Evolutionary conservation across 2,113 vertebrate species (phyloP).

Genomic region (Peromyscus polionotus): DNA sequence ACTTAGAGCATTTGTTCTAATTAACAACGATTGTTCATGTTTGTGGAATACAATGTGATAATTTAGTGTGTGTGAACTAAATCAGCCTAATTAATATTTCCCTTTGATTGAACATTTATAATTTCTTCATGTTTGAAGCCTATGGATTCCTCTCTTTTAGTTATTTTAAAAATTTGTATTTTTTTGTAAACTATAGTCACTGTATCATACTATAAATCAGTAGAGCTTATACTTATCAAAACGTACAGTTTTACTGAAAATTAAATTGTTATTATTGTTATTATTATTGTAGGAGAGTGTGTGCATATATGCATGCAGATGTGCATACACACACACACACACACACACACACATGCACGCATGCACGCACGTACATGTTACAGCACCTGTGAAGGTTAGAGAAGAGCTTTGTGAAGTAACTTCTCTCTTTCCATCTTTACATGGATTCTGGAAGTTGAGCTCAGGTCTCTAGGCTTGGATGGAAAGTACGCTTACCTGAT

Average conservation of each 20-base stretch:
- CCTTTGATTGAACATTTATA: neutral
- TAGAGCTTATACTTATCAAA: neutral
- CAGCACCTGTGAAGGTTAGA: neutral
- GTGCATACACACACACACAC: neutral
- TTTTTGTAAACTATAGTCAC: neutral
- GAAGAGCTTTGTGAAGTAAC: neutral
- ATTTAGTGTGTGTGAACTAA: neutral
- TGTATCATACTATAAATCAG: neutral
- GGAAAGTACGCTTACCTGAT: neutral
- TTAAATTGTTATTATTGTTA: neutral
- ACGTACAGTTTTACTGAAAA: neutral
- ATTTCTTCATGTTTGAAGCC: neutral
- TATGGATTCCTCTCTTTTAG: neutral
- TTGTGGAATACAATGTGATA: neutral
- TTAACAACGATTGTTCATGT: neutral
- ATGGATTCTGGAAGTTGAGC: neutral
- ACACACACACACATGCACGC: neutral
- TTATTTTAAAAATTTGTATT: neutral
- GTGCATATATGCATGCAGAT: neutral
- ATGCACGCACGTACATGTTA: neutral
- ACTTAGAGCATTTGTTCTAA: neutral
- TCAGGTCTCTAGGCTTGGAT: neutral
- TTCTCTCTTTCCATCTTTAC: neutral
- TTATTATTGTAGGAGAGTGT: neutral
- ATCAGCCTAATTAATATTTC: neutral